Conservation (phyloP, 2,888 invertebrate species). For the Lepidocyrtinus sp. region DNA sequence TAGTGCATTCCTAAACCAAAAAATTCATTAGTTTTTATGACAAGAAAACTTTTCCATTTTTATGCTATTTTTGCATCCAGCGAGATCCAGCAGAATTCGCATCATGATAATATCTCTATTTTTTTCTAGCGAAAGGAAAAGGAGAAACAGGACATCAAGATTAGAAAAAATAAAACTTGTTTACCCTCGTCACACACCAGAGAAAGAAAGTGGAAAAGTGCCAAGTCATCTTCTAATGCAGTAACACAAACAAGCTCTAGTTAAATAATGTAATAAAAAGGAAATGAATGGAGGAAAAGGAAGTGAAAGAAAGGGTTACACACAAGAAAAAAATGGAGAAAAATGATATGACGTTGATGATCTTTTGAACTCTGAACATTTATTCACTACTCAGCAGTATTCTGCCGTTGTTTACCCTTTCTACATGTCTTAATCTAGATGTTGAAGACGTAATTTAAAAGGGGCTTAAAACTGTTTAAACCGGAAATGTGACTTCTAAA, state of each 20-base stretch:
- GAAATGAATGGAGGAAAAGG: neutral
- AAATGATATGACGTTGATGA: conserved; percentile 50
- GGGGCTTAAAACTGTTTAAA: neutral
- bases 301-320: neutral
- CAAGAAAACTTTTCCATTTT: conserved; percentile 12
- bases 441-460: neutral
- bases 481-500: neutral
- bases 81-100: conserved; percentile 1
- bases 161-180: conserved; percentile 25
- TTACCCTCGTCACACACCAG: neutral
- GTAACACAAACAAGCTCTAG: neutral
- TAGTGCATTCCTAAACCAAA: neutral
- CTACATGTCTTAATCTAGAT: conserved; percentile 11
- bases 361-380: conserved; percentile 45
- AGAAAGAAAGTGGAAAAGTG: conserved; percentile 49
- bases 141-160: neutral
- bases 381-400: conserved; percentile 25
- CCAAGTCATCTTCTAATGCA: conserved; percentile 55
- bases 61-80: conserved; percentile 30
- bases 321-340: conserved; percentile 28
- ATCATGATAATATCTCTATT: neutral
- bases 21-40: conserved; percentile 57
- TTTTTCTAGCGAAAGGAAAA: neutral
- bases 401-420: neutral
- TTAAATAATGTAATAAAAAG: neutral